Evolutionary conservation across 2,113 vertebrate species (phyloP), one percentile per base, ranked within the genome.

Genomic region (Meleagris gallopavo): DNA sequence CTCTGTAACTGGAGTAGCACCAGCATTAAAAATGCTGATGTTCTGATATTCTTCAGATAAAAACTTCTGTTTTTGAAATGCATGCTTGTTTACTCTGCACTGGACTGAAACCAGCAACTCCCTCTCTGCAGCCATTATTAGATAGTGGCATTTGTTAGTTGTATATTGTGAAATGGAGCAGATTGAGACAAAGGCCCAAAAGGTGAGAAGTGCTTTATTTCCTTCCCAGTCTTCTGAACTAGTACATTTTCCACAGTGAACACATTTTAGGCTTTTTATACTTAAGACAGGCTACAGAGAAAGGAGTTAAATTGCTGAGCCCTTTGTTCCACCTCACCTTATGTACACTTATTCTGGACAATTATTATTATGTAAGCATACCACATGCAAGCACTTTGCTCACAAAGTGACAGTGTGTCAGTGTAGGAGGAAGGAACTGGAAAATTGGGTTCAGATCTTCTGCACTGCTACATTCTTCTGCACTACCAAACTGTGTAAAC

Each of bases 11-110:
- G 87, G 21, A 88, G 75, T 27, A 95, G 50, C 71, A 85, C 76
- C 84, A 92, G 93, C 80, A 94, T 93, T 91, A 83, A 88, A 96
- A 95, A 94, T 50, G 48, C 79, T 95, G 83, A 67, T 15, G 80
- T 74, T 94, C 60, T 36, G 22, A 80, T 83, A 38, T 54, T 71
- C 46, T 89, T 91, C 67, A 67, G 82, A 83, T 9, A 41, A 78
- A 89, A 94, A 76, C 64, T 58, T 72, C 34, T 14, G 45, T 9
- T 93, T 90, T 89, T 94, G 55, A 81, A 81, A 61, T 11, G 18
- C 48, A 54, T 36, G 50, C 34, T 73, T 85, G 46, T 77, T 94
- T 87, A 11, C 60, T 81, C 9, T 43, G 43, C 50, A 55, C 0
- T 2, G 82, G 75, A 83, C 46, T 29, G 25, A 73, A 89, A 77